A percentile compares a stretch with the other conserved stretches of the same genome.
Conservation (phyloP, 2,797 vertebrate genomes). For the Poeciliopsis paucimaculata region DNA sequence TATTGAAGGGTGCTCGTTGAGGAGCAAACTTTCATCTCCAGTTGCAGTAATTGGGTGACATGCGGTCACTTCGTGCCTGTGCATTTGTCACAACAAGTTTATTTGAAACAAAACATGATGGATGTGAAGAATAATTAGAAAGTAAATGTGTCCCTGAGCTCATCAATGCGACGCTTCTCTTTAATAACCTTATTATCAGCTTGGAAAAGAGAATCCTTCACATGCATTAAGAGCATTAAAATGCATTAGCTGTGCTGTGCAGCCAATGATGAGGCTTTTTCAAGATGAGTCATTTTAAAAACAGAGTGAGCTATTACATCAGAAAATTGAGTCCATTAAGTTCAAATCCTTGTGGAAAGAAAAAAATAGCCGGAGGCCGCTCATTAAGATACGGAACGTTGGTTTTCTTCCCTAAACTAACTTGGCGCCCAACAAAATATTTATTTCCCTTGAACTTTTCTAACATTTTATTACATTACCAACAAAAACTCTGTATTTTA, state of each 20-base stretch:
- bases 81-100: conserved; percentile 29
- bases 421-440: neutral
- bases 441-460: neutral
- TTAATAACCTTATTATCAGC: conserved; percentile 34
- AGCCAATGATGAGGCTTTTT: conserved; percentile 48
- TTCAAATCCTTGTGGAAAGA: conserved; percentile 52
- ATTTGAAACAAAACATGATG: conserved; percentile 32
- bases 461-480: neutral
- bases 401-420: neutral
- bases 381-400: neutral
- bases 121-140: conserved; percentile 43
- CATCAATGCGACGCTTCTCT: conserved; percentile 36
- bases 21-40: conserved; percentile 6
- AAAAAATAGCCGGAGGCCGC: conserved; percentile 45
- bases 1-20: neutral
- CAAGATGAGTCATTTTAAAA: conserved; percentile 60
- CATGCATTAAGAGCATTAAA: conserved; percentile 49
- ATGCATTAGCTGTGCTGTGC: conserved; percentile 48
- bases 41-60: conserved; percentile 17
- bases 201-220: conserved; percentile 33
- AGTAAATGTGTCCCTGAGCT: conserved; percentile 42
- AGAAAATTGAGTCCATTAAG: conserved; percentile 59
- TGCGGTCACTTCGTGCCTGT: conserved; percentile 12
- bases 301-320: conserved; percentile 51
- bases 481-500: neutral